Evolutionary conservation across 2,113 vertebrate species (phyloP), one percentile per base, ranked within the genome.

Genomic region (Onychorhynchus coronatus): DNA sequence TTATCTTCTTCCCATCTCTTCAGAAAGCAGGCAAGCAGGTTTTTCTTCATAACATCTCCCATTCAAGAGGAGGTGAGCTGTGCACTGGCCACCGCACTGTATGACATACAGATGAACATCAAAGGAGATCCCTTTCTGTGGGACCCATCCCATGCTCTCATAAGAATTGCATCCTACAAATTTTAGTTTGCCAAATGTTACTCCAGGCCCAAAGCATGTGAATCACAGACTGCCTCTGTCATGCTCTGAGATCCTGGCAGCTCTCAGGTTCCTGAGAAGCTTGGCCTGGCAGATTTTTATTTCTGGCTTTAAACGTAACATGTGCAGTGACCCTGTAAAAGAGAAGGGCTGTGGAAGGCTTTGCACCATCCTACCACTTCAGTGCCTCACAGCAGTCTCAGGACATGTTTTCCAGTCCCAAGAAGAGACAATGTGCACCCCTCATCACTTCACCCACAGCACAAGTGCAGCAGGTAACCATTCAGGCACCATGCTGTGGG

Each of bases 81-180:
- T 50, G 39, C 2, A 4, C n/a, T 85, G 44, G 35, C 35, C 55
- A 58, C 42, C 47, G 59, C 14, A 25, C 59, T 0, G 0, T 56
- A 41, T 2, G 0, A 15, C n/a, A 53, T 62, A 15, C 5, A 2
- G 49, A 71, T 76, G 35, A 56, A n/a, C 3, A 4, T 71, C 55
- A 62, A 37, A 72, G 33, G 41, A 76, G 13, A 2, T 39, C 35
- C 20, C 11, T 37, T 49, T 75, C 52, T n/a, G 35, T 2, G 0
- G 33, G 30, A 58, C 33, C 39, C 1, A 0, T 68, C 44, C 44
- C 0, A 0, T 41, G 22, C 25, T 79, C 20, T 85, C 25, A 39
- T 3, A 4, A 88, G 33, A 72, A 21, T 28, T 1, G 0, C 35
- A 62, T 41, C 24, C 53, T 66, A 33, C 52, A n/a, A 55, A 65